Evolutionary conservation across 2,113 vertebrate species (phyloP), one percentile per base, ranked within the genome.

Genomic region (Dendropsophus ebraccatus): DNA sequence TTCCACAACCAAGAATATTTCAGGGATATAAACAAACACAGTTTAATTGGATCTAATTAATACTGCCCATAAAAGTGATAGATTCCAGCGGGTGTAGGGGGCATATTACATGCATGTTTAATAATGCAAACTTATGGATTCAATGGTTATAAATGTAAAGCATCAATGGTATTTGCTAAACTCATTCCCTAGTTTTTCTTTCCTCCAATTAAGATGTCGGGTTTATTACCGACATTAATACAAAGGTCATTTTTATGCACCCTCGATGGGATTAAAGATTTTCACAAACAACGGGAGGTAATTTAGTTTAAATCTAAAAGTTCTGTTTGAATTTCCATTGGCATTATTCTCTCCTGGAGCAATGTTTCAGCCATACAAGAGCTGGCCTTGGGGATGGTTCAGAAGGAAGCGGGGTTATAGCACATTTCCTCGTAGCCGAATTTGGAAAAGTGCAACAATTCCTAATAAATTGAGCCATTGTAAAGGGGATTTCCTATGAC

Each of bases 61-160:
- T 47, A 16, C 65, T 16, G 49, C n/a, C 37, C 32, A 72, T 70
- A 69, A 70, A 70, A 82, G 19, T 23, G 45, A 52, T 67, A 35
- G 35, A 54, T 82, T 10, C 16, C 47, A 30, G 37, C 49, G 58
- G 81, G 14, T 76, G 47, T 50, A 76, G 74, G 47, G 70, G 45
- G 74, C 17, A 77, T 77, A 77, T 52, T 77, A 77, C 47, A 77
- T 52, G 49, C 13, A 2, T 77, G 74, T 77, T 77, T 77, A 77
- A 54, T 77, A 50, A 77, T 77, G 49, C 25, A 74, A 49, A n/a
- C 72, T 13, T 74, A 74, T 74, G 75, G 75, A 77, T 77, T 35
- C 47, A 30, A 35, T 54, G 17, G 75, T 54, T 77, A 54, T 54
- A 30, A 77, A 77, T 52, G 28, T 32, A 77, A 54, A 77, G 45